Percentiles rank a stretch among this genome's conserved stretches.
These are phyloP conservation scores for Heliconius erato DNA, from an alignment of 2,888 invertebrate species.

Conservation along the genomic window DNA sequence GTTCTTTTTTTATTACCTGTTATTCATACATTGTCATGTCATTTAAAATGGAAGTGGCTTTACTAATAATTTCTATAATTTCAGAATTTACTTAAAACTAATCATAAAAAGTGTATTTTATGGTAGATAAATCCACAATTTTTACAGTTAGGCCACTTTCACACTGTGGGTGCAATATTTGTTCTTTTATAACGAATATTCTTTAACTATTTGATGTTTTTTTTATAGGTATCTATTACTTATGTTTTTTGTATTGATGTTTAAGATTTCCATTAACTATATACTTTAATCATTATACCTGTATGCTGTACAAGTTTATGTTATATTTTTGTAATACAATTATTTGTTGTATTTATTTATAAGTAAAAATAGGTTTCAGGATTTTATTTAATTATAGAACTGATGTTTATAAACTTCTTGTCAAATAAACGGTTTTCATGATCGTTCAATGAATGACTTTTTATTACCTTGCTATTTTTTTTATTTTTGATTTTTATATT, in stretches of 20 bases:
- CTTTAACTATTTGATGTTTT: neutral
- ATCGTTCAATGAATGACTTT: constrained; percentile 57
- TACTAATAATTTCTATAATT: neutral
- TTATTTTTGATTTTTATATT: neutral
- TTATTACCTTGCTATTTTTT: constrained; percentile 10
- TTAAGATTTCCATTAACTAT: neutral
- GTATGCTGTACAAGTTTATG: constrained; percentile 41
- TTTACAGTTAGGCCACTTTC: neutral
- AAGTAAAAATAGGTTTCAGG: constrained; percentile 48
- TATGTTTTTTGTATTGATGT: constrained; percentile 18
- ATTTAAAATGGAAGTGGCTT: neutral
- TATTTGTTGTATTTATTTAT: constrained; percentile 48
- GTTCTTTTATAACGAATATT: neutral
- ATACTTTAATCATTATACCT: neutral
- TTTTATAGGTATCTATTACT: neutral
- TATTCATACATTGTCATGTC: neutral
- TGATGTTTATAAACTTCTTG: constrained; percentile 67
- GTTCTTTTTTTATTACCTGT: neutral
- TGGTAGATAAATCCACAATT: neutral
- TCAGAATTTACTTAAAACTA: neutral
- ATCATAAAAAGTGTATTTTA: neutral
- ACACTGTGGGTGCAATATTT: neutral
- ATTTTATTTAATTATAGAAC: constrained; percentile 57
- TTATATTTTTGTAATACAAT: constrained; percentile 36
- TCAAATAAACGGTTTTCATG: constrained; percentile 61